These are phyloP conservation scores for Drosophila diplacantha DNA, from an alignment of 2,888 invertebrate species.

Conservation along the genomic window DNA sequence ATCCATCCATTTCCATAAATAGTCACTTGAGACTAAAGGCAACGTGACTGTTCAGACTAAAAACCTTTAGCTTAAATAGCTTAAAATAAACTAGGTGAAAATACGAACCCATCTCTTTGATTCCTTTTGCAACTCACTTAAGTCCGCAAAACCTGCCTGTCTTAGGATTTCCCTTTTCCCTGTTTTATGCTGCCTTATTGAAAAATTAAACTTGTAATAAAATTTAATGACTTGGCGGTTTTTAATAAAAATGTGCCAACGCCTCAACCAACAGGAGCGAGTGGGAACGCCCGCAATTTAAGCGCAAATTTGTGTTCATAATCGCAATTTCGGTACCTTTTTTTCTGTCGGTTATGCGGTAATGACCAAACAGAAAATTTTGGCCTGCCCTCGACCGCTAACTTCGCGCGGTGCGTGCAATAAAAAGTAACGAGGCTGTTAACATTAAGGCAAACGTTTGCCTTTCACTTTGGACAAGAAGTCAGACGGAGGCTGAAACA, in stretches of 20 bases:
- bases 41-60: background rate
- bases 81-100: conserved; percentile 12
- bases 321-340: conserved; percentile 69
- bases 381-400: conserved; percentile 19
- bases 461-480: conserved; percentile 49
- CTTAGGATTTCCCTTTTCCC: conserved; percentile 4
- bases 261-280: conserved; percentile 29
- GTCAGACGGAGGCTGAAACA: conserved; percentile 43
- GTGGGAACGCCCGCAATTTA: conserved; percentile 51
- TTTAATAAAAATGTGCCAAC: conserved; percentile 57
- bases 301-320: conserved; percentile 70
- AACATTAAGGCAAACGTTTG: conserved; percentile 67
- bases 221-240: conserved; percentile 70
- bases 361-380: conserved; percentile 62
- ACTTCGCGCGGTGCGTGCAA: conserved; percentile 62
- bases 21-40: background rate
- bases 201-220: conserved; percentile 70
- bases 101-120: conserved; percentile 1
- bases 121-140: conserved; percentile 3
- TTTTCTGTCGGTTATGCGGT: conserved; percentile 36
- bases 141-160: conserved; percentile 1
- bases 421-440: conserved; percentile 72
- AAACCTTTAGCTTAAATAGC: background rate
- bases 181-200: conserved; percentile 57
- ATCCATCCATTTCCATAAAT: background rate